phyloP scores from a whole-genome alignment of 2,797 vertebrate genomes.

The Peromyscus eremicus region DNA sequence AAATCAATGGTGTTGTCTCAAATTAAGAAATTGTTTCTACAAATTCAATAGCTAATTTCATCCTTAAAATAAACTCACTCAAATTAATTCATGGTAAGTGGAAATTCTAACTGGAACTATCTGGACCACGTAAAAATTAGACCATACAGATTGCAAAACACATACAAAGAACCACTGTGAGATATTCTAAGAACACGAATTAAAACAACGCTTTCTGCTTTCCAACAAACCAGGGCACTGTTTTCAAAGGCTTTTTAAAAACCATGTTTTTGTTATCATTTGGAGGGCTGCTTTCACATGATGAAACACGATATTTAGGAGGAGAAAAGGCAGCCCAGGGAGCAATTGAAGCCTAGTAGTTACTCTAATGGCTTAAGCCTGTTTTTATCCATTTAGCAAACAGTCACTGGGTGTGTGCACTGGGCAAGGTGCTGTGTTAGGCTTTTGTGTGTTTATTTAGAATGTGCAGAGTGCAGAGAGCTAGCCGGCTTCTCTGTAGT shows the following conservation, averaged over 20 bases:
- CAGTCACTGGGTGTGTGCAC: background rate
- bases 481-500: background rate
- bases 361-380: conserved; percentile 34
- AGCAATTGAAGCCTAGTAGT: conserved; percentile 54
- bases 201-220: conserved; percentile 35
- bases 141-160: background rate
- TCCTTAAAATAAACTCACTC: conserved; percentile 25
- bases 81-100: background rate
- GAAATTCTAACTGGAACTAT: background rate
- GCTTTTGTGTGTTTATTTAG: background rate
- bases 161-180: conserved; percentile 50
- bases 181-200: background rate
- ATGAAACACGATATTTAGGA: conserved; percentile 59
- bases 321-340: background rate
- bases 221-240: background rate
- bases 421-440: background rate
- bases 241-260: conserved; percentile 63
- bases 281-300: conserved; percentile 37
- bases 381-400: conserved; percentile 51
- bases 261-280: conserved; percentile 54
- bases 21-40: conserved; percentile 52
- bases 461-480: background rate
- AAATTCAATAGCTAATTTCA: conserved; percentile 48
- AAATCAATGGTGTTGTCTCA: conserved; percentile 14
- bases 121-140: conserved; percentile 22